These are phyloP conservation scores for Daboia siamensis DNA, from an alignment of 2,113 vertebrate species.

Conservation along the genomic window DNA sequence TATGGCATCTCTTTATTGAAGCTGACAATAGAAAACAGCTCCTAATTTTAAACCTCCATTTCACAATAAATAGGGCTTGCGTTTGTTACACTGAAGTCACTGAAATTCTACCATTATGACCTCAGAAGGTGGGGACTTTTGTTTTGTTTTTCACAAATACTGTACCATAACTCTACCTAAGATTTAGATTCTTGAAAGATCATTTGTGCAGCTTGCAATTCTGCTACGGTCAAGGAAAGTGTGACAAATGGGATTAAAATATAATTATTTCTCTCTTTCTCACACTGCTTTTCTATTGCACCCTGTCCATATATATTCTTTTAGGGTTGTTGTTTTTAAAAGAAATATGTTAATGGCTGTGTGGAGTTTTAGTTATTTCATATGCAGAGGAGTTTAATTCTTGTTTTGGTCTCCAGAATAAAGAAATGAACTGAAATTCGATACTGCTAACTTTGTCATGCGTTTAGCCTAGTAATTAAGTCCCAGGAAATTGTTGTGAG, in stretches of 20 bases:
- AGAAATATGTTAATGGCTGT: too few relatives aligned
- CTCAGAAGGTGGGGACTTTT: neutral
- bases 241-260: neutral
- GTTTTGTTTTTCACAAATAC: neutral
- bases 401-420: too few relatives aligned
- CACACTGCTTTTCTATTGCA: neutral
- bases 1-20: neutral
- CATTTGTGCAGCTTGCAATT: neutral
- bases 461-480: too few relatives aligned
- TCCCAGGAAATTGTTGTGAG: too few relatives aligned
- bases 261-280: neutral
- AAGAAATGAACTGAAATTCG: too few relatives aligned
- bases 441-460: too few relatives aligned
- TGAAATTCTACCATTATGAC: neutral
- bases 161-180: neutral
- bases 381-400: too few relatives aligned
- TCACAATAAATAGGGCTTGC: neutral
- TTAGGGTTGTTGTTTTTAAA: too few relatives aligned
- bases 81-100: neutral
- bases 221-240: neutral
- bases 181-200: neutral
- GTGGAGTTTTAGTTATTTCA: too few relatives aligned
- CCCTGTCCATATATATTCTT: too few relatives aligned
- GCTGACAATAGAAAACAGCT: neutral
- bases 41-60: neutral